phyloP scores from a whole-genome alignment of 1,140 invertebrate species.

The Euwallacea fornicatus region DNA sequence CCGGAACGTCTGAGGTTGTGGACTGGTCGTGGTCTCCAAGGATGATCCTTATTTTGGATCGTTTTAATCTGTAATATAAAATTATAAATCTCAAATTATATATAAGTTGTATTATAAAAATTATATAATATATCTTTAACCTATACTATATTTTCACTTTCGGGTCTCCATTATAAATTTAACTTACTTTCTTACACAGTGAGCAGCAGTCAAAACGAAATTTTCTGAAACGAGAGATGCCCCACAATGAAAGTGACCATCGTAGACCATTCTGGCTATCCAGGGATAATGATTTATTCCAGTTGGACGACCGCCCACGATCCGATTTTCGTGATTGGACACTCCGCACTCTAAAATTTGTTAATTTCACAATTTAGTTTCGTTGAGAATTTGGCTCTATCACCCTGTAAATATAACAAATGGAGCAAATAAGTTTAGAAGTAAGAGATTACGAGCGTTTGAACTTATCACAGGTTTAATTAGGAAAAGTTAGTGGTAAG shows the following conservation, averaged over 20 bases:
- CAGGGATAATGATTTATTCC: constrained; percentile 83
- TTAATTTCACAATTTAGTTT: neutral
- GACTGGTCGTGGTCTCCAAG: constrained; percentile 82
- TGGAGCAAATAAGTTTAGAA: neutral
- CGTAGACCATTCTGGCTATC: constrained; percentile 80
- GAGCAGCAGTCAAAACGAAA: constrained; percentile 68
- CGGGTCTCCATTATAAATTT: too few species aligned
- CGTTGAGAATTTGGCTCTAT: neutral
- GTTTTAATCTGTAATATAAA: constrained; percentile 61
- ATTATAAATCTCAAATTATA: too few species aligned
- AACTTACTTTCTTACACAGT: constrained; percentile 64
- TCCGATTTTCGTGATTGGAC: constrained; percentile 71
- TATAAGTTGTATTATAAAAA: too few species aligned
- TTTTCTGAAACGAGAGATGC: constrained; percentile 77
- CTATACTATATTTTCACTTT: too few species aligned
- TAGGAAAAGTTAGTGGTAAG: too few species aligned
- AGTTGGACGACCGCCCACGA: constrained; percentile 74
- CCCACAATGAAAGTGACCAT: constrained; percentile 88
- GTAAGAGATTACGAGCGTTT: neutral
- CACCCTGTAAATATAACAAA: constrained; percentile 15
- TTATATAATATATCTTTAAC: too few species aligned
- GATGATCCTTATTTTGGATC: constrained; percentile 76
- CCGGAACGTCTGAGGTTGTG: constrained; percentile 71
- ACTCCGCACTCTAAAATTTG: constrained; percentile 63
- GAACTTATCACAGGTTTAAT: too few species aligned